These are phyloP conservation scores for Colletes collaris DNA, from an alignment of 2,888 invertebrate species.

Conservation along the genomic window DNA sequence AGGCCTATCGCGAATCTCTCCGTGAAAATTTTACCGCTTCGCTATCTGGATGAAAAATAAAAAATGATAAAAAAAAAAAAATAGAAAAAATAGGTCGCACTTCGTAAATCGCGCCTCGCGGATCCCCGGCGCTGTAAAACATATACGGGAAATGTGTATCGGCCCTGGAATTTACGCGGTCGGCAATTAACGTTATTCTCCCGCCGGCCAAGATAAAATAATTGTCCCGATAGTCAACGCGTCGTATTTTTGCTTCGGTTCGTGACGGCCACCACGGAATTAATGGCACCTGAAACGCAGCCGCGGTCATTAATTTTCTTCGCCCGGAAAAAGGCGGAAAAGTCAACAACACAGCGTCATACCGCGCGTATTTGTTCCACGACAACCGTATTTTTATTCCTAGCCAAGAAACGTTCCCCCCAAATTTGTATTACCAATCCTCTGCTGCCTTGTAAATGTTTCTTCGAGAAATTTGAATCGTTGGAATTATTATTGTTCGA, in stretches of 20 bases:
- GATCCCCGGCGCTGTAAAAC: too few relatives aligned
- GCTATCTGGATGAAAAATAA: conserved; percentile 3
- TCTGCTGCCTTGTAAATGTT: too few relatives aligned
- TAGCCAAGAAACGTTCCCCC: too few relatives aligned
- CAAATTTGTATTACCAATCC: too few relatives aligned
- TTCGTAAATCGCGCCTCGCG: too few relatives aligned
- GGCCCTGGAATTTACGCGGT: conserved; percentile 14
- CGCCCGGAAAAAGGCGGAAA: conserved; percentile 57
- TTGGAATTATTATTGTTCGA: too few relatives aligned
- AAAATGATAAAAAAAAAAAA: too few relatives aligned
- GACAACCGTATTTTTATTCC: neutral
- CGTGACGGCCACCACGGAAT: conserved; percentile 51
- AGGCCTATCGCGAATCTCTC: neutral
- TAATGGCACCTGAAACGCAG: conserved; percentile 58
- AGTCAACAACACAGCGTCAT: conserved; percentile 25
- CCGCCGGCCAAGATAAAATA: conserved; percentile 37
- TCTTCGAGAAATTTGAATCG: too few relatives aligned
- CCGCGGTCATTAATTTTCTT: conserved; percentile 65
- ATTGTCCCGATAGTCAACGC: conserved; percentile 33
- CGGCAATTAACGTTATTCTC: conserved; percentile 43
- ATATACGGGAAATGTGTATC: neutral
- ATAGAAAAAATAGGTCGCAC: too few relatives aligned
- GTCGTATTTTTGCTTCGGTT: conserved; percentile 61
- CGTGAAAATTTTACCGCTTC: neutral
- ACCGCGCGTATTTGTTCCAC: too few relatives aligned